Evolutionary conservation across 2,797 vertebrate genomes (phyloP).

Genomic region (Clarias pachynema): DNA sequence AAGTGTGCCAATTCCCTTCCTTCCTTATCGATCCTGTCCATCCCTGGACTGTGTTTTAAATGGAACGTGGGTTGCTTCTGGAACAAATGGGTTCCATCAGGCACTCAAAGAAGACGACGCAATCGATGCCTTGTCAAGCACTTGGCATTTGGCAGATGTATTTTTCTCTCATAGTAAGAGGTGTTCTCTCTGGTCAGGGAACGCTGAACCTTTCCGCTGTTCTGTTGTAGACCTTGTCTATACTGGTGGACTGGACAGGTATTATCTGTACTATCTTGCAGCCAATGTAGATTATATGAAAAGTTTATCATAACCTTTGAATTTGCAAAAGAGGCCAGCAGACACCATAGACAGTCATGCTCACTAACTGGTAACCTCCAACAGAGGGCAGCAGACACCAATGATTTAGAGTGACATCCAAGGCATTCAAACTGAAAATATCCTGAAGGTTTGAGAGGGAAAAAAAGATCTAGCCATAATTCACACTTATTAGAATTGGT

Average conservation of each 20-base stretch:
- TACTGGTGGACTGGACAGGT: background rate
- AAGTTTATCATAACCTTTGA: background rate
- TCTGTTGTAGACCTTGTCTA: background rate
- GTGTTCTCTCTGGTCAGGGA: background rate
- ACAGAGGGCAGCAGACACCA: conserved; percentile 67
- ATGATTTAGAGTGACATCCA: conserved; percentile 23
- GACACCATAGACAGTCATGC: background rate
- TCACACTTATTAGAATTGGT: conserved; percentile 29
- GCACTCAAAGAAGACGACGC: background rate
- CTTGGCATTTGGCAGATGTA: background rate
- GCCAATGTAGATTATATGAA: background rate
- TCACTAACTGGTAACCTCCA: conserved; percentile 52
- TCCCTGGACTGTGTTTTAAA: background rate
- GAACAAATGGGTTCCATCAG: background rate
- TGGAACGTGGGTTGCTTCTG: background rate
- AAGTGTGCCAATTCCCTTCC: background rate
- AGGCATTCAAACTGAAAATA: background rate
- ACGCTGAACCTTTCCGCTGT: background rate
- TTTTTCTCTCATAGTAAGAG: background rate
- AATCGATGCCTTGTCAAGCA: background rate
- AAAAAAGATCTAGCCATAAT: conserved; percentile 5
- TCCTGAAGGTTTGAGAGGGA: background rate
- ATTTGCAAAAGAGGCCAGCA: background rate
- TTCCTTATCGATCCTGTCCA: background rate
- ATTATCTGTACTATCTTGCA: background rate